Conservation (phyloP, 2,797 vertebrate species). For the Poecilia velifera region DNA sequence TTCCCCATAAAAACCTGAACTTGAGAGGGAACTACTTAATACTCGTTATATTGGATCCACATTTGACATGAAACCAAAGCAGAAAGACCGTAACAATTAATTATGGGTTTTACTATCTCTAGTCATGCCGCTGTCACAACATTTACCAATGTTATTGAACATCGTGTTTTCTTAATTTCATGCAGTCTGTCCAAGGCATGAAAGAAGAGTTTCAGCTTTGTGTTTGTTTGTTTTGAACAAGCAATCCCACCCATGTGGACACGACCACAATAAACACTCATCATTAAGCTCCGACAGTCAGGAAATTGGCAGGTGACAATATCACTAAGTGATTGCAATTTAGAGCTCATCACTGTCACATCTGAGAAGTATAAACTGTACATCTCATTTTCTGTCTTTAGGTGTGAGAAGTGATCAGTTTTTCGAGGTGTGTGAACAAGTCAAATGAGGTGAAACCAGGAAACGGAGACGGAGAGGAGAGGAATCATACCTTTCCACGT, state of each 20-base stretch:
- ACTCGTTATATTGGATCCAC: neutral
- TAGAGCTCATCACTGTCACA: slow-evolving; percentile 11
- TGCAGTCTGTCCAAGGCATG: neutral
- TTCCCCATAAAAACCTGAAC: neutral
- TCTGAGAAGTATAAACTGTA: slow-evolving; percentile 29
- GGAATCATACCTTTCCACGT: slow-evolving; percentile 90
- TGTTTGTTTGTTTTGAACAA: neutral
- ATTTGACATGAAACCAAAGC: neutral
- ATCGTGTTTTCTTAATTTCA: neutral
- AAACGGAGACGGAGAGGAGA: slow-evolving; percentile 46
- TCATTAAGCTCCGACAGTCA: slow-evolving; percentile 9
- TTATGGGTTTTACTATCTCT: neutral
- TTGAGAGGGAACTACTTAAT: neutral
- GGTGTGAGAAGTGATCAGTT: slow-evolving; percentile 14
- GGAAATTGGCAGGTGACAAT: slow-evolving; percentile 16
- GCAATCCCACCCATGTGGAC: slow-evolving; percentile 5
- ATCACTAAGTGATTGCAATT: slow-evolving; percentile 5
- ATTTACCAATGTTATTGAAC: neutral
- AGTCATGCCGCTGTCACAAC: neutral
- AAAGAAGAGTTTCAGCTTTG: slow-evolving; percentile 1
- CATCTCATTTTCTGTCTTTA: slow-evolving; percentile 24
- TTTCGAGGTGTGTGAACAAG: neutral
- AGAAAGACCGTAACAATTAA: neutral
- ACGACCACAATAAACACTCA: slow-evolving; percentile 4
- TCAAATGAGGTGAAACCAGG: slow-evolving; percentile 30